phyloP scores from a whole-genome alignment of 2,797 vertebrate species.

The Taeniopygia guttata region DNA sequence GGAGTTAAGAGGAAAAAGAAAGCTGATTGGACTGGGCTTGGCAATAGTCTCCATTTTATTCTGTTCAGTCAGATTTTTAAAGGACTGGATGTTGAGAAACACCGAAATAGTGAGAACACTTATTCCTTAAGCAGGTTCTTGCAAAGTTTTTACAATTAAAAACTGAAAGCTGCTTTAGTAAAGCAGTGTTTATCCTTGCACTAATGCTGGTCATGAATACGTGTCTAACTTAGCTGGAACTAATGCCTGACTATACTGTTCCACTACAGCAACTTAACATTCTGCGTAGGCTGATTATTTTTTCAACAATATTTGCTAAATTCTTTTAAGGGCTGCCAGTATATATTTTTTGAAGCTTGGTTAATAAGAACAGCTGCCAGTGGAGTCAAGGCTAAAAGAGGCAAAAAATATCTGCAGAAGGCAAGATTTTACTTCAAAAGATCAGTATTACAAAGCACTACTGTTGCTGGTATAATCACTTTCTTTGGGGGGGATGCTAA shows the following conservation, averaged over 20 bases:
- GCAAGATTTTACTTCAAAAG: conserved; percentile 76
- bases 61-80: conserved; percentile 22
- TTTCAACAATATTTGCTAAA: conserved; percentile 82
- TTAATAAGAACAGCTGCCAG: conserved; percentile 74
- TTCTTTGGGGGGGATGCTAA: conserved; percentile 71
- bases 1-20: conserved; percentile 47
- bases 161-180: conserved; percentile 17
- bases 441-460: conserved; percentile 66
- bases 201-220: conserved; percentile 61
- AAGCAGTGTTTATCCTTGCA: conserved; percentile 52
- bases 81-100: background rate
- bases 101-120: conserved; percentile 3
- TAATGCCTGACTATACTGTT: conserved; percentile 69
- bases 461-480: conserved; percentile 64
- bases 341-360: conserved; percentile 73
- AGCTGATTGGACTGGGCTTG: conserved; percentile 35
- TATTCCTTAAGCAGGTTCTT: conserved; percentile 26
- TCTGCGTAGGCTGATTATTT: conserved; percentile 82
- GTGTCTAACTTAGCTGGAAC: conserved; percentile 67
- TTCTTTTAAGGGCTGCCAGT: conserved; percentile 84
- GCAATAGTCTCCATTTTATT: conserved; percentile 28
- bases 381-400: conserved; percentile 64
- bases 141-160: conserved; percentile 15
- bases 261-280: conserved; percentile 79
- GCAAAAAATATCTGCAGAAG: conserved; percentile 68